Base-by-base conservation (phyloP, 2,888 invertebrate species). In the Pseudeuparius sepicola region DNA sequence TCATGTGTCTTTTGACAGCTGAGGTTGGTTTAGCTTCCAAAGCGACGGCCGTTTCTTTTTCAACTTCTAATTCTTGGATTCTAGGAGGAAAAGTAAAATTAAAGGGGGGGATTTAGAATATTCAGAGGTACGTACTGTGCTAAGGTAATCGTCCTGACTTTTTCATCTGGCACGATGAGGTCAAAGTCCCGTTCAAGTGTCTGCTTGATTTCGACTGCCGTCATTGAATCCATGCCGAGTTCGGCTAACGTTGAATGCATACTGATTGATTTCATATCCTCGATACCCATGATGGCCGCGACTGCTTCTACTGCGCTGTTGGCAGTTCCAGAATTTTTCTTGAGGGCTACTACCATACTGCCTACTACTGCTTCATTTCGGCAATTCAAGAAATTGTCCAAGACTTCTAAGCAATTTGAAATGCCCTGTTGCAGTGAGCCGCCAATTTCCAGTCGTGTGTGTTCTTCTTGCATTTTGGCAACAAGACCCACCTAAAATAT, bases 141-240 rank as follows among this genome's bases (percentile, higher is more conserved):
- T 46, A 90, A 79, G 0, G 86, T 90, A 23, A 92, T 62, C 1
- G 73, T 72, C 31, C 92, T 71, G 38, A 93, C 79, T 48, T 93
- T 90, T 54, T 87, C 84, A 4, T 89, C 80, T 0, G 87, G 78
- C 3, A 96, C 66, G 56, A 80, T 78, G 34, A 94, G 66, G 54
- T 93, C 90, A 55, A 82, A 92, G 56, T 90, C 87, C 49, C 88
- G 68, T 59, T 93, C 92, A 2, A 93, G 60, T 0, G 83, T 82
- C 62, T 93, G 92, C 49, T 93, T 93, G 47, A 97, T 89, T 63
- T 97, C 94, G 0, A 93, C 88, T 0, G 87, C 89, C 88, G 92
- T 94, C 68, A 96, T 78, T 2, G 94, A 94, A 65, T 97, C 94
- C 78, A 97, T 85, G 18, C 96, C 96, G 42, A 97, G 66, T 57